A percentile compares a stretch with the other conserved stretches of the same genome.
Evolutionary conservation across 2,113 vertebrate species (phyloP).

Genomic region (Forbesichthys papilliferus): DNA sequence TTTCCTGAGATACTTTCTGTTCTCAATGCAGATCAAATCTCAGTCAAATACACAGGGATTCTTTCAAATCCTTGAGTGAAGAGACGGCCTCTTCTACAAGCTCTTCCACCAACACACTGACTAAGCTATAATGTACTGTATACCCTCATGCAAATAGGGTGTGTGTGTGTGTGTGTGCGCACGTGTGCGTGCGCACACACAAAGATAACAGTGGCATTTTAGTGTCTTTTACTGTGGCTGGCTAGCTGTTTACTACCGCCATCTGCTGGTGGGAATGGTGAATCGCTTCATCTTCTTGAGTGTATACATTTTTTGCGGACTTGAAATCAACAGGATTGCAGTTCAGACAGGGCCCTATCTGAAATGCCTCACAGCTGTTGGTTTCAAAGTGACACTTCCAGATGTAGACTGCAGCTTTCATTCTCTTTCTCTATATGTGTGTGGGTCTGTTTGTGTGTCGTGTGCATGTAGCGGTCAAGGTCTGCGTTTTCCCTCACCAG

Average conservation of each 20-base stretch:
- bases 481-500: slow-evolving; percentile 83
- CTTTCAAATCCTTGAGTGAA: slow-evolving; percentile 27
- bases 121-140: not conserved
- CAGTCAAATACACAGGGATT: slow-evolving; percentile 45
- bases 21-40: slow-evolving; percentile 65
- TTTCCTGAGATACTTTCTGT: not conserved
- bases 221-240: not conserved
- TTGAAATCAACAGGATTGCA: not conserved
- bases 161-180: not conserved
- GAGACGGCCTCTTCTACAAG: slow-evolving; percentile 48
- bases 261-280: slow-evolving; percentile 47
- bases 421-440: slow-evolving; percentile 19
- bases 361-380: not conserved
- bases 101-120: slow-evolving; percentile 49
- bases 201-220: too few relatives aligned
- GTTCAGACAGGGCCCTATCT: not conserved
- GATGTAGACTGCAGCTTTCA: not conserved
- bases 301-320: too few relatives aligned
- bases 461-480: slow-evolving; percentile 78
- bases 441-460: slow-evolving; percentile 1
- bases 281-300: slow-evolving; percentile 16
- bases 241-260: slow-evolving; percentile 44
- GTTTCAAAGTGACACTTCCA: not conserved
- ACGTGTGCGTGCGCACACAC: not conserved
- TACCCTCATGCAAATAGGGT: not conserved